Evolutionary conservation across 2,113 vertebrate species (phyloP).

Genomic region (Apaloderma vittatum): DNA sequence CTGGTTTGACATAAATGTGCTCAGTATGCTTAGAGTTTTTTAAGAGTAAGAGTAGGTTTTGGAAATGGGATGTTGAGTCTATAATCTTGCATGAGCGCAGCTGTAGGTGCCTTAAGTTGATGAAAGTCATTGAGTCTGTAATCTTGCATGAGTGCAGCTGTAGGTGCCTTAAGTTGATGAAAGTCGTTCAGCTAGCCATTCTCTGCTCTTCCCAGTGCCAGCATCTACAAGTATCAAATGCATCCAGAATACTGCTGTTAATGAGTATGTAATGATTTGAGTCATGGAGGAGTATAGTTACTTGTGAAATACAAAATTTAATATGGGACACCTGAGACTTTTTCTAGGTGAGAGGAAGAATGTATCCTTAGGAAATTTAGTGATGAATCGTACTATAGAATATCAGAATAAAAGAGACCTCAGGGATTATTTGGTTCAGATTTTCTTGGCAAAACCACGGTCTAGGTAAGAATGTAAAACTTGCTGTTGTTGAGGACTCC

Average conservation of each 20-base stretch:
- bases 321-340: not conserved
- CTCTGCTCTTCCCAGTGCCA: accelerated
- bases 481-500: no score
- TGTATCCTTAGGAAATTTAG: not conserved
- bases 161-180: not conserved
- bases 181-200: not conserved
- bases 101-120: not conserved
- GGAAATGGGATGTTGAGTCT: not conserved
- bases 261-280: not conserved
- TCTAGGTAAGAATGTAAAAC: no score
- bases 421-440: no score
- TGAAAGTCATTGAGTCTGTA: not conserved
- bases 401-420: no score
- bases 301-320: not conserved
- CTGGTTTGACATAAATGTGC: not conserved
- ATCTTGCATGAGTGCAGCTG: no score
- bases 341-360: not conserved
- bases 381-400: not conserved
- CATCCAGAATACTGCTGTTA: not conserved
- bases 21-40: not conserved
- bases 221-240: not conserved
- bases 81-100: not conserved
- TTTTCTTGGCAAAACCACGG: no score
- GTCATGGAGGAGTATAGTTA: not conserved
- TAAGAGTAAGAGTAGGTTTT: not conserved